Conservation (phyloP, 1,140 invertebrate species). For the Oryzaephilus surinamensis region DNA sequence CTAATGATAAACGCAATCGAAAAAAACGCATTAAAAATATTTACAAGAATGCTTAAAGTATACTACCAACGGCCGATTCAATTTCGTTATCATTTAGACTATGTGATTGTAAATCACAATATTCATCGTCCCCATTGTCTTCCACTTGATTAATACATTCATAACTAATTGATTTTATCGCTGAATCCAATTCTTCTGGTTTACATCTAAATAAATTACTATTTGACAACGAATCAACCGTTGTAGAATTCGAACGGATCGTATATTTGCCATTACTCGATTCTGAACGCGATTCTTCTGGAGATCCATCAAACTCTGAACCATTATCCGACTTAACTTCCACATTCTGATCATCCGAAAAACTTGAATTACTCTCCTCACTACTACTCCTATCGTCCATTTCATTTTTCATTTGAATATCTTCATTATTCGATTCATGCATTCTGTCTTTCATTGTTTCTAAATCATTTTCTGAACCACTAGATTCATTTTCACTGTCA, state of each 20-base stretch:
- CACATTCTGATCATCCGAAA: too few relatives aligned
- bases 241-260: too few relatives aligned
- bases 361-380: too few relatives aligned
- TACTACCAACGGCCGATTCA: constrained; percentile 32
- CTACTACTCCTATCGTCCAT: too few relatives aligned
- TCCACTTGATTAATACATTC: constrained; percentile 15
- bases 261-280: too few relatives aligned
- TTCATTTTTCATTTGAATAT: too few relatives aligned
- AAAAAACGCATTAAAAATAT: not conserved
- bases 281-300: too few relatives aligned
- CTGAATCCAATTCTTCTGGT: constrained; percentile 27
- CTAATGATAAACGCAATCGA: not conserved
- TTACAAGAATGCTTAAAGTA: constrained; percentile 17
- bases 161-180: constrained; percentile 28
- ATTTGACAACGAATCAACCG: constrained; percentile 8
- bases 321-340: too few relatives aligned
- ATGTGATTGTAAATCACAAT: constrained; percentile 22
- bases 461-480: constrained; percentile 10
- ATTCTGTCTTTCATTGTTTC: constrained; percentile 8
- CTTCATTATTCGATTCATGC: constrained; percentile 12
- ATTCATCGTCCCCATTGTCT: constrained; percentile 18
- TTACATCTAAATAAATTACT: constrained; percentile 13
- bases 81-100: constrained; percentile 29
- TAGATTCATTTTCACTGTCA: constrained; percentile 12
- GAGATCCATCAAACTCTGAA: too few relatives aligned